These are phyloP conservation scores for Aphidius ervi DNA, from an alignment of 1,140 invertebrate species.

Conservation along the genomic window DNA sequence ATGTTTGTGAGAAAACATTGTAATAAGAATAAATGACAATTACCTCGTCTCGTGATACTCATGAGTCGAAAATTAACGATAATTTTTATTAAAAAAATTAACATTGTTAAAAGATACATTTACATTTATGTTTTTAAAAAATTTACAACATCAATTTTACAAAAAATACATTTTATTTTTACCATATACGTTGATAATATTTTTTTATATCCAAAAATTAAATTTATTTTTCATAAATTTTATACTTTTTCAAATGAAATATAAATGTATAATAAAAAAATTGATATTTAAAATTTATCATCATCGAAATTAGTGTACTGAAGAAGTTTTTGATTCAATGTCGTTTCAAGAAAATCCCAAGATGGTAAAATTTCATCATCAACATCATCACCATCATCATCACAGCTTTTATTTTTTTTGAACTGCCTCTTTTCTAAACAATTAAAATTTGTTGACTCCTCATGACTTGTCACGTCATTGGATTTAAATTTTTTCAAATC, in stretches of 20 bases:
- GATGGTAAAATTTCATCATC: slow-evolving; percentile 33
- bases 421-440: slow-evolving; percentile 24
- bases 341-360: slow-evolving; percentile 36
- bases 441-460: slow-evolving; percentile 36
- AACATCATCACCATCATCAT: slow-evolving; percentile 23
- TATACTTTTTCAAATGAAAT: too few relatives aligned
- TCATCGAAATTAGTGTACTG: slow-evolving; percentile 22
- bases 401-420: slow-evolving; percentile 10
- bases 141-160: slow-evolving; percentile 4
- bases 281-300: background rate
- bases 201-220: background rate
- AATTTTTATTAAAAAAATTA: too few relatives aligned
- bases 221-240: too few relatives aligned
- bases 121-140: slow-evolving; percentile 2
- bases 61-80: too few relatives aligned
- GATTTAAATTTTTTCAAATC: slow-evolving; percentile 31
- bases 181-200: background rate
- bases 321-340: slow-evolving; percentile 35
- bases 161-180: too few relatives aligned
- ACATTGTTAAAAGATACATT: too few relatives aligned
- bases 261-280: background rate
- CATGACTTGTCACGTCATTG: slow-evolving; percentile 32
- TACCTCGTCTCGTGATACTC: too few relatives aligned
- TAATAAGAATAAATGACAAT: too few relatives aligned
- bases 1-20: too few relatives aligned